These are phyloP conservation scores for Heloderma charlesbogerti DNA, from an alignment of 2,113 vertebrate species.

Conservation along the genomic window DNA sequence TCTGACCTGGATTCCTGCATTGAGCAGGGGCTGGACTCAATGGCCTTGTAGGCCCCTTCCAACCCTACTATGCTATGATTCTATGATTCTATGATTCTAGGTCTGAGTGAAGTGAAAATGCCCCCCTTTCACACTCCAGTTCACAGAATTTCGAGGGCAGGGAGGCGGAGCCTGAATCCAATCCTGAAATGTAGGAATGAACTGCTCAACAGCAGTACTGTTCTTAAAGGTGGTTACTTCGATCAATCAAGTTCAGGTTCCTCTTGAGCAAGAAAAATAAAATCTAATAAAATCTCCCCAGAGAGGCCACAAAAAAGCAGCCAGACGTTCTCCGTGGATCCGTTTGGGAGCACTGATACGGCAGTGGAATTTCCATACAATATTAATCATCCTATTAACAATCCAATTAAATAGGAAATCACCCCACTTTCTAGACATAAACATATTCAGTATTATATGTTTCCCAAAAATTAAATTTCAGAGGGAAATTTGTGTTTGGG, in stretches of 20 bases:
- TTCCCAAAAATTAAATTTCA: conserved; percentile 19
- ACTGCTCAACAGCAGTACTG: background rate
- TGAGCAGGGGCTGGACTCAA: no score
- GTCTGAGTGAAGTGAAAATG: background rate
- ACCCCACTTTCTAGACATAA: background rate
- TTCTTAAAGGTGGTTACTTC: background rate
- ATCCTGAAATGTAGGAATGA: background rate
- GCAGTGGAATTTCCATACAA: conserved; percentile 18
- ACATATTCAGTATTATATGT: background rate
- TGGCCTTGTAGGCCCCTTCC: no score
- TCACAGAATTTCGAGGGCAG: background rate
- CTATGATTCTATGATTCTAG: no score
- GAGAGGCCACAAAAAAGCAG: background rate
- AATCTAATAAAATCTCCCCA: background rate
- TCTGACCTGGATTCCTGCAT: no score
- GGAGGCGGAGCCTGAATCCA: background rate
- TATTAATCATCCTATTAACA: background rate
- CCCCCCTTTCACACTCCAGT: background rate
- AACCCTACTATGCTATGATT: no score
- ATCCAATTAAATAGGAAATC: background rate
- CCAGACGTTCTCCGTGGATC: background rate
- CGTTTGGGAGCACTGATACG: background rate
- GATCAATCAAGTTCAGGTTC: background rate
- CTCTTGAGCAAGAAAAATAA: background rate
- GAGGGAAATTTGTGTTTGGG: background rate